A percentile compares a stretch with the other conserved stretches of the same genome.
phyloP scores from a whole-genome alignment of 2,113 vertebrate genomes.

The Tragulus kanchil region DNA sequence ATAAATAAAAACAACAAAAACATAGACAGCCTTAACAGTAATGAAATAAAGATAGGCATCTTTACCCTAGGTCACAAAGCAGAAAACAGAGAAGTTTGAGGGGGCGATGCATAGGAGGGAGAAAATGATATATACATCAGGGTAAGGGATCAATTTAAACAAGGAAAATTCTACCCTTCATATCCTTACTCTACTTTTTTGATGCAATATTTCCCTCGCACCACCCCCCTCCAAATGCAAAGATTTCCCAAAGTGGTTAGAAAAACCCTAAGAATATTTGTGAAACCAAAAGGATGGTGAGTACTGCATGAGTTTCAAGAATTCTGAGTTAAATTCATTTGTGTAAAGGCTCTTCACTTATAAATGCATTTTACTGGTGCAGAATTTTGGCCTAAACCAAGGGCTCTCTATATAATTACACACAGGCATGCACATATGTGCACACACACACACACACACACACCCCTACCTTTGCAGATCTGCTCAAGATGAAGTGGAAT shows the following conservation, averaged over 20 bases:
- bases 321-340: too few relatives aligned
- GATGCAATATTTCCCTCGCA: background rate
- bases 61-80: background rate
- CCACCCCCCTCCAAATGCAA: background rate
- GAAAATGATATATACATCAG: background rate
- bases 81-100: background rate
- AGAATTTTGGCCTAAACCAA: constrained; percentile 44
- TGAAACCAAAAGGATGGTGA: too few relatives aligned
- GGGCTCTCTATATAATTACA: background rate
- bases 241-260: too few relatives aligned
- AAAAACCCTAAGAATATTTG: too few relatives aligned
- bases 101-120: background rate
- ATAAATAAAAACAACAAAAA: constrained; percentile 12
- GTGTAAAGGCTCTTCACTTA: background rate
- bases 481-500: constrained; percentile 42
- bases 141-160: background rate
- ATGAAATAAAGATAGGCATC: background rate
- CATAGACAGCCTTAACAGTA: background rate
- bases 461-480: background rate
- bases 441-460: background rate
- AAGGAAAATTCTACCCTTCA: background rate
- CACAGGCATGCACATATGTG: background rate
- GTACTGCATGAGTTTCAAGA: too few relatives aligned
- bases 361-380: background rate
- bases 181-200: background rate